A percentile compares a stretch with the other conserved stretches of the same genome.
These are phyloP conservation scores for Pleuronectes platessa DNA, from an alignment of 2,113 vertebrate species.

Conservation along the genomic window DNA sequence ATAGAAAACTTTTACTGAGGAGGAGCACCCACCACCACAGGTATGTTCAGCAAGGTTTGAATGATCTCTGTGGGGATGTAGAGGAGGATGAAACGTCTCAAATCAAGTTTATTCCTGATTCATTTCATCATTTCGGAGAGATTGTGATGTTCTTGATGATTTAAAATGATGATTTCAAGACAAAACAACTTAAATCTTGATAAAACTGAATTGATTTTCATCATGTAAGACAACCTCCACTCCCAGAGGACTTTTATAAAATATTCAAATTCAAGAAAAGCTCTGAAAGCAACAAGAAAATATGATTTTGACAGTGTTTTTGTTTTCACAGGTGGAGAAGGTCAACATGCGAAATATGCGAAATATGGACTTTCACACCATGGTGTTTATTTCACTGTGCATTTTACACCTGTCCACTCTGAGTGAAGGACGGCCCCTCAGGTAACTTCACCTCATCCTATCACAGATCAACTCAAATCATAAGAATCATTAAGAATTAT, in stretches of 20 bases:
- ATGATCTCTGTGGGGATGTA: too few relatives aligned
- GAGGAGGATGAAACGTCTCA: too few relatives aligned
- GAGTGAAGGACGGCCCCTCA: conserved; percentile 82
- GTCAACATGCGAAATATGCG: conserved; percentile 70
- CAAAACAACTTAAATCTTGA: not conserved
- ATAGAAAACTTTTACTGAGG: not conserved
- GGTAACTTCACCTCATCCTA: conserved; percentile 70
- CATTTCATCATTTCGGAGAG: not conserved
- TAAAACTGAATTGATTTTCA: not conserved
- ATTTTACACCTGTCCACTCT: conserved; percentile 78
- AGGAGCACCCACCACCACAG: conserved; percentile 29
- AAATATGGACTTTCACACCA: conserved; percentile 66
- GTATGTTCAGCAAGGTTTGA: conserved; percentile 49
- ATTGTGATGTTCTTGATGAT: too few relatives aligned
- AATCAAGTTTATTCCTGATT: not conserved
- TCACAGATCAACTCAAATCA: not conserved
- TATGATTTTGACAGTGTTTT: not conserved
- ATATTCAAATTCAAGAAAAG: too few relatives aligned
- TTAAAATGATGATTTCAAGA: not conserved
- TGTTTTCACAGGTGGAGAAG: conserved; percentile 76
- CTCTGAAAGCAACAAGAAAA: too few relatives aligned
- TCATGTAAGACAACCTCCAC: too few relatives aligned
- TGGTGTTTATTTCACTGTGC: conserved; percentile 77
- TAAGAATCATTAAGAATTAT: too few relatives aligned
- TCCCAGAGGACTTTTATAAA: rapidly evolving